These are phyloP conservation scores for Chelmon rostratus DNA, from an alignment of 2,797 vertebrate species.

Conservation along the genomic window DNA sequence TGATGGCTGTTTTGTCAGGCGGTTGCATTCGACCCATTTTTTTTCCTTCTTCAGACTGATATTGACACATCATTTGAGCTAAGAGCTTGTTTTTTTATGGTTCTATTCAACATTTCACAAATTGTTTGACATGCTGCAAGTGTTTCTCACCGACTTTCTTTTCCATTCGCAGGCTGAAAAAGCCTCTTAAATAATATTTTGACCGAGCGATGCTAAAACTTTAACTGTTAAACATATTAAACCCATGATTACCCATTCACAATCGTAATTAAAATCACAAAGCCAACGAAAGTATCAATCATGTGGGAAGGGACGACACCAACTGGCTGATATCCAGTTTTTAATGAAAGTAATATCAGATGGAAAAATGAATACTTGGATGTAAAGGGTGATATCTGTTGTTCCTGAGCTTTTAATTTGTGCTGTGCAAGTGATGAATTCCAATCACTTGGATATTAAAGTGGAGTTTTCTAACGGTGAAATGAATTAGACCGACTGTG, in stretches of 20 bases:
- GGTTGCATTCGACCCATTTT: no score
- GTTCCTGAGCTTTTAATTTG: conserved; percentile 57
- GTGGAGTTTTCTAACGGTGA: neutral
- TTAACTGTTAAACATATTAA: neutral
- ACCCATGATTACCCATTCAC: neutral
- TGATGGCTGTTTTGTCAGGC: no score
- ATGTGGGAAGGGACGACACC: conserved; percentile 17
- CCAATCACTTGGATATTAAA: conserved; percentile 40
- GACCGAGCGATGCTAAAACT: conserved; percentile 4
- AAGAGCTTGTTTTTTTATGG: no score
- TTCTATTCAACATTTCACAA: neutral
- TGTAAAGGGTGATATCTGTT: conserved; percentile 31
- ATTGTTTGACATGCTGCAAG: neutral
- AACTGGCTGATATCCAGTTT: conserved; percentile 46
- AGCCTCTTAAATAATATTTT: conserved; percentile 15
- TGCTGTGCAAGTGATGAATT: conserved; percentile 44
- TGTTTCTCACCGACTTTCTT: neutral
- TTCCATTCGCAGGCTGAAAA: neutral
- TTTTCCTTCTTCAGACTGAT: no score
- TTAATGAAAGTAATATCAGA: conserved; percentile 50
- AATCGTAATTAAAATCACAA: conserved; percentile 46
- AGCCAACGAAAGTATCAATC: conserved; percentile 25
- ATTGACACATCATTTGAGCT: no score
- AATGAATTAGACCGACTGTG: conserved; percentile 5
- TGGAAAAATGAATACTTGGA: conserved; percentile 57